A percentile compares a stretch with the other conserved stretches of the same genome.
Conservation (phyloP, 1,140 invertebrate genomes). For the Drosophila jambulina region DNA sequence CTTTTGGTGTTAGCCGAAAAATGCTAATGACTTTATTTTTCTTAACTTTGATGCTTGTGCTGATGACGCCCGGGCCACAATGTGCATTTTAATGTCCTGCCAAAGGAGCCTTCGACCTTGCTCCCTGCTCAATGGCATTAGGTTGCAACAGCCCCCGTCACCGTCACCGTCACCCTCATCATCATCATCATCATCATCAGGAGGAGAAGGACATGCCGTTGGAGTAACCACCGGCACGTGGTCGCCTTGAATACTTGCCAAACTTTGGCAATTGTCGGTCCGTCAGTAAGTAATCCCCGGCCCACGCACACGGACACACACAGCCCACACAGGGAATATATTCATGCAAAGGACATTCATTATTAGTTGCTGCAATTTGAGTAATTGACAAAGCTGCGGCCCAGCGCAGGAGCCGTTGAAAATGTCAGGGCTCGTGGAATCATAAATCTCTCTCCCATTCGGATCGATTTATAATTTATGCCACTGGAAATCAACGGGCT, state of each 20-base stretch:
- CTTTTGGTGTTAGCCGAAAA: conserved; percentile 74
- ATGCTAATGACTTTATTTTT: conserved; percentile 83
- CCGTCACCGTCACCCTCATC: conserved; percentile 12
- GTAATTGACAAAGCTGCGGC: conserved; percentile 41
- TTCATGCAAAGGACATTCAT: conserved; percentile 34
- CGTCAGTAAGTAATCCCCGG: conserved; percentile 30
- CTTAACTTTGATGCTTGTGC: conserved; percentile 64
- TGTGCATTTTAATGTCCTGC: conserved; percentile 81
- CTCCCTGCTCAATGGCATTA: conserved; percentile 28
- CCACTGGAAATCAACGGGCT: conserved; percentile 58
- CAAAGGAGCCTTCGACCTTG: conserved; percentile 45
- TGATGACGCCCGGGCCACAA: conserved; percentile 53
- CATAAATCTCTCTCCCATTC: conserved; percentile 42
- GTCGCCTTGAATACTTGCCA: conserved; percentile 25
- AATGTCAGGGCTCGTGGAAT: conserved; percentile 60
- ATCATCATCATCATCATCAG: not conserved
- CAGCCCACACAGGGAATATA: conserved; percentile 7
- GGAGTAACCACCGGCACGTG: conserved; percentile 46
- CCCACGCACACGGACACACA: not conserved
- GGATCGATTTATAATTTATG: conserved; percentile 70
- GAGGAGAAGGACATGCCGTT: not conserved
- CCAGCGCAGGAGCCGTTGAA: conserved; percentile 24
- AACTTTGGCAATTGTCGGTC: conserved; percentile 46
- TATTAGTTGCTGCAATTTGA: conserved; percentile 48
- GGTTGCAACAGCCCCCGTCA: conserved; percentile 28